Percentiles rank a stretch among this genome's conserved stretches.
These are phyloP conservation scores for Hipparchia sbordonii DNA, from an alignment of 2,888 invertebrate species.

Conservation along the genomic window DNA sequence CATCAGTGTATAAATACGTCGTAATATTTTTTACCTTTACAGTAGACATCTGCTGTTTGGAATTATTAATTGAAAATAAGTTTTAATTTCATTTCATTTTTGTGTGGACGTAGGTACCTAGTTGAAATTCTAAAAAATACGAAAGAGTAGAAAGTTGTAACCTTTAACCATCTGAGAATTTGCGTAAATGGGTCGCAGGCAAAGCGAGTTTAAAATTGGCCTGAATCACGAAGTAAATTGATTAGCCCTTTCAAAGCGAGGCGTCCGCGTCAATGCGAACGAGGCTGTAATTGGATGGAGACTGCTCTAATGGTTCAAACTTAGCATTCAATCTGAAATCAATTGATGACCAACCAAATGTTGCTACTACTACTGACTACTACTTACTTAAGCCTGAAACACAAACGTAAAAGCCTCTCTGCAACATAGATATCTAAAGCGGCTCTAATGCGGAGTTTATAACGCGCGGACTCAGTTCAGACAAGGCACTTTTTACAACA, in stretches of 20 bases:
- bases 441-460: not conserved
- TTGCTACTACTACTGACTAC: not conserved
- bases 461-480: not conserved
- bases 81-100: not conserved
- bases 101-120: not conserved
- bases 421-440: too few relatives aligned
- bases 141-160: constrained; percentile 20
- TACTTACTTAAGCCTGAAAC: not conserved
- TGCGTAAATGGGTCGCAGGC: constrained; percentile 35
- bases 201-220: constrained; percentile 37
- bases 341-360: constrained; percentile 18
- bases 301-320: constrained; percentile 34
- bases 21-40: too few relatives aligned
- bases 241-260: constrained; percentile 45
- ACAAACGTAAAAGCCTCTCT: too few relatives aligned
- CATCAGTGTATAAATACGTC: too few relatives aligned
- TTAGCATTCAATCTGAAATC: constrained; percentile 30
- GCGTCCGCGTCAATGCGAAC: constrained; percentile 39
- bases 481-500: too few relatives aligned
- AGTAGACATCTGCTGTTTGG: too few relatives aligned
- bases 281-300: constrained; percentile 41
- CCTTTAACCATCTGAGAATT: constrained; percentile 30
- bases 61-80: not conserved
- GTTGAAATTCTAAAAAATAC: constrained; percentile 11
- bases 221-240: constrained; percentile 43